Conservation (phyloP, 2,113 vertebrate species). For the Nothocercus julius region DNA sequence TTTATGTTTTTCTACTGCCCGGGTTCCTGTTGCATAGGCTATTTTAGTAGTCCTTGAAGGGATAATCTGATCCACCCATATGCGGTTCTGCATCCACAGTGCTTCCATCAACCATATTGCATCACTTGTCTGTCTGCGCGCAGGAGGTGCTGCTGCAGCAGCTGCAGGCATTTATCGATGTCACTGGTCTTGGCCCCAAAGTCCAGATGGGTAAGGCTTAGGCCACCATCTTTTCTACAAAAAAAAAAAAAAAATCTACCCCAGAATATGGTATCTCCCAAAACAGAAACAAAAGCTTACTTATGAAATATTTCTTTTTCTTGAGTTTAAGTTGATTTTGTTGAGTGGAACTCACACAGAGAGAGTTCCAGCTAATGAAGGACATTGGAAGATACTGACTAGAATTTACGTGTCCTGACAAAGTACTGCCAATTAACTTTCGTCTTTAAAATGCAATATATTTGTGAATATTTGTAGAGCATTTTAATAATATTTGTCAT, state of each 20-base stretch:
- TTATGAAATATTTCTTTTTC: neutral
- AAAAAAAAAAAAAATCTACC: neutral
- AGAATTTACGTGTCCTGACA: accelerated
- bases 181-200: neutral
- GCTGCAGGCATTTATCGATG: neutral
- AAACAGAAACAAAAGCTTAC: neutral
- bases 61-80: neutral
- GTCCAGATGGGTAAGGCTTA: neutral
- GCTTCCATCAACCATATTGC: neutral
- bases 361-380: neutral
- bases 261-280: neutral
- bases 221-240: neutral
- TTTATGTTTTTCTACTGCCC: neutral
- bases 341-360: neutral
- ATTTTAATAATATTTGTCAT: neutral
- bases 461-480: neutral
- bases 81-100: neutral
- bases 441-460: neutral
- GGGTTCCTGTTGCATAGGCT: neutral
- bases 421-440: neutral
- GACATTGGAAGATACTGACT: neutral
- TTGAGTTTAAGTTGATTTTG: neutral
- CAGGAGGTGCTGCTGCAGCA: neutral
- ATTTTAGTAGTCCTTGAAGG: neutral
- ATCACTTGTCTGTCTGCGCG: neutral